Base-by-base conservation (phyloP, 2,113 vertebrate species). In the Rhadina sibilatrix region DNA sequence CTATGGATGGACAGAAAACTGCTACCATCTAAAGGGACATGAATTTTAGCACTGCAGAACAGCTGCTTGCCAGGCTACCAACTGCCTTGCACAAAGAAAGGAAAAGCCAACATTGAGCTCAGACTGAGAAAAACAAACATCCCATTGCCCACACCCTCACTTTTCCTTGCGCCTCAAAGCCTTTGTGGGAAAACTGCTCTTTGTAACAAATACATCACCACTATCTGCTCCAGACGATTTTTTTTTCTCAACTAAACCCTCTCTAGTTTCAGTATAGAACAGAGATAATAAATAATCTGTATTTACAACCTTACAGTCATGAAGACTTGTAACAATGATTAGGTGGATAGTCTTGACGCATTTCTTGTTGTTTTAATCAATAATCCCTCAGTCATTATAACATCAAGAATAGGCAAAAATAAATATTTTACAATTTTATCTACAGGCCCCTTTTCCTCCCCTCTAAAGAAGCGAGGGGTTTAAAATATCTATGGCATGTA, bases 271-370 rank as follows among this genome's bases (percentile, higher is more conserved):
- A 95, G 95, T 97, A 98, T 86, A 98, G 96, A 97, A 98, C 95
- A 97, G 96, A 97, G 91, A 97, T 96, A 98, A 98, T 98, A 98
- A 98, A 98, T 98, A 98, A 98, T 98, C 96, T 97, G 93, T 98
- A 98, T 98, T 98, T 98, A 98, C 98, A 98, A 97, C 97, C 96
- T 97, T 97, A 97, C 94, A 98, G 95, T 98, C 97, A 70, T 87
- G 71, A 96, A 97, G 98, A 98, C 97, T 98, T 74, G 69, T 88
- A 97, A 96, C 78, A 96, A 98, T 89, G 95, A 91, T 97, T 91
- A 97, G 87, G 75, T 94, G 96, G 97, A 97, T 97, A 98, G 98
- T 98, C 97, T 97, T 98, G 97, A 97, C 81, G 94, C 98, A 95
- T 97, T 95, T 95, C 94, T 98, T 97, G 93, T 97, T 96, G 86